phyloP scores from a whole-genome alignment of 2,113 vertebrate species.

The Myotis lucifugus region DNA sequence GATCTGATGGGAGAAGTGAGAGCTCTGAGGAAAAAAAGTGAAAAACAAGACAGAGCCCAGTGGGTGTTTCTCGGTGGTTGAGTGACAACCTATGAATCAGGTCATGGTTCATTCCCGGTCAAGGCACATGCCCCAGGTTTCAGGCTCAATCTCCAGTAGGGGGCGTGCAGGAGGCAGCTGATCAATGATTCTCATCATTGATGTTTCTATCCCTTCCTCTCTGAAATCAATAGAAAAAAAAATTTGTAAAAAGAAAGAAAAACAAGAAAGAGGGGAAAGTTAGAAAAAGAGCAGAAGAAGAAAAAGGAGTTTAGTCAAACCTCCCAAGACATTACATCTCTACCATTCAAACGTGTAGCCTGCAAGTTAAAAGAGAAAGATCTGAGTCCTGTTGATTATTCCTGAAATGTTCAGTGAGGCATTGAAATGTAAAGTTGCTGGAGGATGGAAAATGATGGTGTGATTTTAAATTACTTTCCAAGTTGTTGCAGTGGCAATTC shows the following conservation, averaged over 20 bases:
- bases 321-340: background rate
- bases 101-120: too few species aligned
- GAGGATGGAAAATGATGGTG: background rate
- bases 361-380: background rate
- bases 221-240: too few species aligned
- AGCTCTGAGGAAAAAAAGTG: background rate
- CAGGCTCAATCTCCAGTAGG: too few species aligned
- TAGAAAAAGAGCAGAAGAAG: background rate
- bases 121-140: too few species aligned
- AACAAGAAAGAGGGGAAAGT: background rate
- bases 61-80: too few species aligned
- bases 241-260: background rate
- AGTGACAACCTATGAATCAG: too few species aligned
- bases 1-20: background rate
- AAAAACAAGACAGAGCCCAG: background rate
- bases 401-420: background rate
- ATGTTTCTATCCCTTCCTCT: too few species aligned
- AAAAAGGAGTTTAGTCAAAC: background rate
- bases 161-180: too few species aligned
- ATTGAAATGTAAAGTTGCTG: conserved; percentile 6
- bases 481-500: conserved; percentile 23
- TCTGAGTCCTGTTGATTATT: background rate
- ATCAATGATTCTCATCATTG: too few species aligned
- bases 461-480: conserved; percentile 45
- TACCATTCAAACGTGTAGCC: background rate